phyloP scores from a whole-genome alignment of 92 coral and sea anemone genomes.

The Phenganax stokvisi region DNA sequence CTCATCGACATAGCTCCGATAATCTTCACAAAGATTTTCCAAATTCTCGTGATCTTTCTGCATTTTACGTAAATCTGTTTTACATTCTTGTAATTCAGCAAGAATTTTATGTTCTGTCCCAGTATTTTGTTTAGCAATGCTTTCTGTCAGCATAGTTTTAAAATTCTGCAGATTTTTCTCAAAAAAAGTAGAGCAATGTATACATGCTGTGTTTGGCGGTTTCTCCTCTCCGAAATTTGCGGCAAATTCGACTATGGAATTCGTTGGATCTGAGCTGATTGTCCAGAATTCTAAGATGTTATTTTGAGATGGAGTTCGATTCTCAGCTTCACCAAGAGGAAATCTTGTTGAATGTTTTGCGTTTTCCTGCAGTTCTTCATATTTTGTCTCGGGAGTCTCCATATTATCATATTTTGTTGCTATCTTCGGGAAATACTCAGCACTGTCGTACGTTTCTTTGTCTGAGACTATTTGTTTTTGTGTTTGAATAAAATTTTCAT shows the following conservation, averaged over 20 bases:
- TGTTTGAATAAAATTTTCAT: neutral
- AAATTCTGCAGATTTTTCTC: slow-evolving; percentile 1
- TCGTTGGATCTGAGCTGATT: neutral
- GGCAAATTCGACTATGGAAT: neutral
- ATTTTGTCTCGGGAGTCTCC: neutral
- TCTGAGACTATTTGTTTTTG: neutral
- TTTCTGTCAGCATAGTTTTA: slow-evolving; percentile 8
- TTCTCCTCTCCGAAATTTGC: neutral
- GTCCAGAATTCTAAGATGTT: neutral
- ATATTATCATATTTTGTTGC: no score
- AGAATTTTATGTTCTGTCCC: neutral
- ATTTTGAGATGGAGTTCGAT: neutral
- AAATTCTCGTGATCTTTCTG: slow-evolving; percentile 20
- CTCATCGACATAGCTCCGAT: slow-evolving; percentile 16
- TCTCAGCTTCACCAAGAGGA: neutral
- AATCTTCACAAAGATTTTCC: slow-evolving; percentile 21
- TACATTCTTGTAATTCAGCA: slow-evolving; percentile 15
- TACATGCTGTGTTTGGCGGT: neutral
- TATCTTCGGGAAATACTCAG: no score
- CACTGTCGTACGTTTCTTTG: neutral
- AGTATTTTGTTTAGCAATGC: neutral
- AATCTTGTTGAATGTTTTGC: neutral
- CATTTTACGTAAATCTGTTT: neutral
- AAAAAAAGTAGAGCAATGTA: neutral
- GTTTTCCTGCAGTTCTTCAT: neutral